Conservation (phyloP, 2,888 invertebrate species). For the Lutraria lutraria region DNA sequence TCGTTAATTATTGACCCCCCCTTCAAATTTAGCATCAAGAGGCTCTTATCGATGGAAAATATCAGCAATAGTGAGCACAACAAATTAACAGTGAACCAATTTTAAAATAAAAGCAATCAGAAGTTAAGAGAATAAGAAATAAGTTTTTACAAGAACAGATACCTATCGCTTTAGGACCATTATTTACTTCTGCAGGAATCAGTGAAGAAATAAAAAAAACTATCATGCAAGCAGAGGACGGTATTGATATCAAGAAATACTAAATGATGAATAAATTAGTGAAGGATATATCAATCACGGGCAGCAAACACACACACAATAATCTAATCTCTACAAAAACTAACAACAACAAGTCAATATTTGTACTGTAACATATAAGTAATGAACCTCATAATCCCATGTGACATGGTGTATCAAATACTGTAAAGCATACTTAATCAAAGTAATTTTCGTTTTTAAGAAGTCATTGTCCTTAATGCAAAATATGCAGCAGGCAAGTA, state of each 20-base stretch:
- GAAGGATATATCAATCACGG: slow-evolving; percentile 28
- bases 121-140: not conserved
- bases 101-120: not conserved
- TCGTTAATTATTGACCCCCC: not conserved
- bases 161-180: not conserved
- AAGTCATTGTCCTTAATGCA: not conserved
- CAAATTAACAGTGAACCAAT: slow-evolving; percentile 15
- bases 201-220: not conserved
- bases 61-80: slow-evolving; percentile 24
- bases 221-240: slow-evolving; percentile 21
- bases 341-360: slow-evolving; percentile 21
- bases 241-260: not conserved
- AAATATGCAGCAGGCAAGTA: not conserved
- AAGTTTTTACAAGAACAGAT: not conserved
- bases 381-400: not conserved
- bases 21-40: not conserved
- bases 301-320: slow-evolving; percentile 34
- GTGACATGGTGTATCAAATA: not conserved
- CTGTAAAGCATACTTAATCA: not conserved
- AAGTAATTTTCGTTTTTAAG: not conserved
- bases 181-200: not conserved
- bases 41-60: not conserved
- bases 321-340: slow-evolving; percentile 32
- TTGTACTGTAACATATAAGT: not conserved
- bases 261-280: slow-evolving; percentile 23